phyloP scores from a whole-genome alignment of 2,888 invertebrate genomes.

The Catocala nupta region DNA sequence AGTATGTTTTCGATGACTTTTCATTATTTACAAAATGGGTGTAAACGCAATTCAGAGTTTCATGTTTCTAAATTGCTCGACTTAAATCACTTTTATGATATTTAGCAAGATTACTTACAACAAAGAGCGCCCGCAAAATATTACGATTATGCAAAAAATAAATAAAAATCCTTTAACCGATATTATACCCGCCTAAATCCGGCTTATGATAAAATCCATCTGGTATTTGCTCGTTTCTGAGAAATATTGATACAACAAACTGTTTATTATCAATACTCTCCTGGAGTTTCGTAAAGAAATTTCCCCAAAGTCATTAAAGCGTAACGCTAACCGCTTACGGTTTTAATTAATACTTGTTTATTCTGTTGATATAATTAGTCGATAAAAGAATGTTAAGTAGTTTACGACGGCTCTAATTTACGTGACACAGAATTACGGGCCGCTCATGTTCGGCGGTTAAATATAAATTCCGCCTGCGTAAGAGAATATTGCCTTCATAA shows the following conservation, averaged over 20 bases:
- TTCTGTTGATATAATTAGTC: slow-evolving; percentile 50
- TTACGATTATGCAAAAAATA: slow-evolving; percentile 53
- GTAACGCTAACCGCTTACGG: slow-evolving; percentile 32
- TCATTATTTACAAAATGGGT: slow-evolving; percentile 33
- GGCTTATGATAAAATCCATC: slow-evolving; percentile 57
- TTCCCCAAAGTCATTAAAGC: slow-evolving; percentile 30
- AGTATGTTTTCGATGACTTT: slow-evolving; percentile 48
- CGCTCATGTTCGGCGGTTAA: slow-evolving; percentile 58
- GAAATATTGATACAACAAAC: slow-evolving; percentile 54
- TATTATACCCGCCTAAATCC: slow-evolving; percentile 48
- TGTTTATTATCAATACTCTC: slow-evolving; percentile 38
- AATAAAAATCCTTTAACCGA: slow-evolving; percentile 52
- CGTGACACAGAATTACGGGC: slow-evolving; percentile 52
- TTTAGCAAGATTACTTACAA: slow-evolving; percentile 26
- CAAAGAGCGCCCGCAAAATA: slow-evolving; percentile 25
- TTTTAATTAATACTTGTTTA: slow-evolving; percentile 42
- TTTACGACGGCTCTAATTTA: slow-evolving; percentile 56
- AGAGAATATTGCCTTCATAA: slow-evolving; percentile 78
- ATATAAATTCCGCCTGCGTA: slow-evolving; percentile 74
- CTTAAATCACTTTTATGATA: slow-evolving; percentile 15
- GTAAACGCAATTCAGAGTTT: slow-evolving; percentile 28
- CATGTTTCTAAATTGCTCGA: slow-evolving; percentile 19
- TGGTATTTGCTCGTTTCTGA: slow-evolving; percentile 48
- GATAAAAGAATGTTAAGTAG: slow-evolving; percentile 54
- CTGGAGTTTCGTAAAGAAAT: slow-evolving; percentile 28